Evolutionary conservation across 2,888 invertebrate species (phyloP), one percentile per base, ranked within the genome.

Genomic region (Amblyjoppa fuscipennis): DNA sequence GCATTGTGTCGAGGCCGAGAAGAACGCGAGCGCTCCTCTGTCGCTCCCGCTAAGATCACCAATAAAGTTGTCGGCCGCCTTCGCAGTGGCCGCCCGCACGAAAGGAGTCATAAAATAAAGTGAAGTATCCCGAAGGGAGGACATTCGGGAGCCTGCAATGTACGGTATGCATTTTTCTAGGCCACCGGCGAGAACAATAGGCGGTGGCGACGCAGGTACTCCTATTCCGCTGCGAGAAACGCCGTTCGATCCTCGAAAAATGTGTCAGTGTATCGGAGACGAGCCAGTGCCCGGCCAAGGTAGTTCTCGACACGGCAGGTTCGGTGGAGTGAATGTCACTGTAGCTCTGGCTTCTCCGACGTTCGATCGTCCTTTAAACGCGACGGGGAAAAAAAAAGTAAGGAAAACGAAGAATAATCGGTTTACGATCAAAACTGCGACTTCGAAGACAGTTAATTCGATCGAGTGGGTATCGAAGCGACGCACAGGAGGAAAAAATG

Each of bases 61-160:
- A 90, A 91, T 89, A 90, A 91, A 90, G 78, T 82, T 45, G 51
- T 69, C 81, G 80, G 83, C 76, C 73, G 84, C 80, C 82, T 83
- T 85, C 83, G 66, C 25, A 66, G 41, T 53, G 64, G 83, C 68
- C 49, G 56, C 38, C 81, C 84, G 86, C 84, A 71, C 71, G 61
- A 64, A 79, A 74, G 69, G 83, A 86, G 85, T 86, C 85, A 74
- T 86, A 86, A 86, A 86, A 86, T 83, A 49, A 83, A 86, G 80
- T 81, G 79, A 77, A 70, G 61, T 83, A 66, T 80, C 53, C 31
- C 20, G 34, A 61, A 31, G 69, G 13, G 64, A 64, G 70, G 64
- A 73, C 59, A 16, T 70, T 77, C 61, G 41, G 53, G 49, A 59
- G 41, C 28, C 20, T 80, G 77, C 77, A 77, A 74, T 68, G 82